phyloP scores from a whole-genome alignment of 2,888 invertebrate genomes.

The Eupithecia vulgata region DNA sequence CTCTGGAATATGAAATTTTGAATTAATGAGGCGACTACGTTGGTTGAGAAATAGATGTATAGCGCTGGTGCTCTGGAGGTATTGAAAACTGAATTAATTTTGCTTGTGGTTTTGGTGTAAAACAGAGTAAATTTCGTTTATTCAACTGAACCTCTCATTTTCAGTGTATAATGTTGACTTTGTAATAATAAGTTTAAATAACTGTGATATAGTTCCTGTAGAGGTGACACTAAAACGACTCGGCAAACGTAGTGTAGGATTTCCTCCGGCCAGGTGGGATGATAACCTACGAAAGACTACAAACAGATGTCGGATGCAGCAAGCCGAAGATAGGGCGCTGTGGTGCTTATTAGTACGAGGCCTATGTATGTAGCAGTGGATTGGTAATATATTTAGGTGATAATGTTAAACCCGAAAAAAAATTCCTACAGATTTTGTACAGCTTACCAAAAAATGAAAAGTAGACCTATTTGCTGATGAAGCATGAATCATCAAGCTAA shows the following conservation, averaged over 20 bases:
- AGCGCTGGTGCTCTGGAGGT: background rate
- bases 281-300: background rate
- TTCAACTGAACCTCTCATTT: background rate
- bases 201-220: background rate
- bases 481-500: constrained; percentile 11
- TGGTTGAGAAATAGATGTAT: constrained; percentile 19
- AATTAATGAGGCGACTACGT: constrained; percentile 37
- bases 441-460: background rate
- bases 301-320: background rate
- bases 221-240: background rate
- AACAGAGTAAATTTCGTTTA: background rate
- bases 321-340: background rate
- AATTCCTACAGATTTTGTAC: background rate
- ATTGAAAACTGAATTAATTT: constrained; percentile 7
- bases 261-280: background rate
- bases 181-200: background rate
- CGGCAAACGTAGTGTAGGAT: background rate
- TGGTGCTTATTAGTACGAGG: too few species aligned
- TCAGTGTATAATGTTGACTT: background rate
- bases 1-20: constrained; percentile 42
- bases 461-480: background rate
- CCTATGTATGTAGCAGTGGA: background rate
- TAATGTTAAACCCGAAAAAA: background rate
- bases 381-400: background rate
- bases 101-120: constrained; percentile 3